Base-by-base conservation (phyloP, 2,888 invertebrate species). In the Bombylius major region DNA sequence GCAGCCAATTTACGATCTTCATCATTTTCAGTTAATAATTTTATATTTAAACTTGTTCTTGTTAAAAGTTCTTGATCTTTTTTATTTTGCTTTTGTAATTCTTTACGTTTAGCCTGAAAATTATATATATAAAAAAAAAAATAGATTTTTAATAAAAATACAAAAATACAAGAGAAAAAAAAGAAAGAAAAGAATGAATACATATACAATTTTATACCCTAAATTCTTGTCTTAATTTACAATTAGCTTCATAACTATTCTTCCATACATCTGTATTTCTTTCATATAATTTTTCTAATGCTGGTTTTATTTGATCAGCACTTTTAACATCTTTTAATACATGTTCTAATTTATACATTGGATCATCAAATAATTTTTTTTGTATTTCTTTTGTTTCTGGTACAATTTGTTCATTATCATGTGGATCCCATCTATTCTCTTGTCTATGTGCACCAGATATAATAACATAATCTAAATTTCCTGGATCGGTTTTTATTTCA, bases 401-500 rank as follows among this genome's bases (percentile, higher is more conserved):
- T 0, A 92, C 89, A 56, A 92, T 82, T 70, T 97, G 97, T 51
- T 89, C 96, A 78, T 98, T 97, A 64, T 94, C 86, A 42, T 86
- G 84, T 0, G 99, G 96, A 75, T 99, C 98, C 96, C 98, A 99
- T 62, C 99, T 80, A 71, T 94, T 93, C 72, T 99, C 99, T 73
- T 99, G 98, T 0, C 99, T 77, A 63, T 94, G 79, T 4, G 98
- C 98, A 1, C 99, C 99, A 54, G 88, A 90, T 14, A 96, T 81
- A 66, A 99, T 91, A 1, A 91, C 86, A 78, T 99, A 99, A 72
- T 99, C 98, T 65, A 98, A 79, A 76, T 99, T 98, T 57, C 84
- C 93, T 56, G 99, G 99, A 79, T 99, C 99, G 13, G 98, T 98
- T 76, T 96, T 92, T 60, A 99, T 99, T 71, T 94, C 91, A 78